Conservation (phyloP, 2,888 invertebrate species). For the Mycalesis mineus region DNA sequence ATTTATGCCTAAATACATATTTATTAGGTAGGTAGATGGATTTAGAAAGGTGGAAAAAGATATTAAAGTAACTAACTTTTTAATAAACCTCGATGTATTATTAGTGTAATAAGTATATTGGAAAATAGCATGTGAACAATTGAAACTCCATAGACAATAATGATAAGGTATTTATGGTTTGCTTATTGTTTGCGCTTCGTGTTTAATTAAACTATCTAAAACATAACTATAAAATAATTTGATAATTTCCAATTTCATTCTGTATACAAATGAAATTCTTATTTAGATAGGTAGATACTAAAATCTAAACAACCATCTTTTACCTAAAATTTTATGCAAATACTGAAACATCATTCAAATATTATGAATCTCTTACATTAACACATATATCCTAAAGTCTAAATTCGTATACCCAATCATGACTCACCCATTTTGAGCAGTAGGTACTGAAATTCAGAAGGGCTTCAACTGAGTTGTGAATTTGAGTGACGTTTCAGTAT, state of each 20-base stretch:
- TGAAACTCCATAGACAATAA: slow-evolving; percentile 15
- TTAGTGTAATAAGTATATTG: slow-evolving; percentile 33
- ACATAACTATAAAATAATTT: neutral
- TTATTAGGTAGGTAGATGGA: slow-evolving; percentile 28
- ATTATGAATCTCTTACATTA: too few relatives aligned
- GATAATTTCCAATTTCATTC: slow-evolving; percentile 2
- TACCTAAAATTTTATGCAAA: too few relatives aligned
- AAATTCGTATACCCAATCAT: too few relatives aligned
- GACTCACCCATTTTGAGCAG: too few relatives aligned
- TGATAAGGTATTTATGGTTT: neutral
- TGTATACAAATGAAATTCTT: slow-evolving; percentile 8
- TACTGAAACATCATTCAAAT: too few relatives aligned
- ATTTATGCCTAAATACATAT: slow-evolving; percentile 36
- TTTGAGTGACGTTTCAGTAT: too few relatives aligned
- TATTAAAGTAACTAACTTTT: slow-evolving; percentile 30
- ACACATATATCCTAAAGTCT: too few relatives aligned
- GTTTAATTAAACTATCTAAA: too few relatives aligned
- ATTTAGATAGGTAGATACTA: neutral
- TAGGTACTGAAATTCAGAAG: too few relatives aligned
- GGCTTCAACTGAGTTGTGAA: too few relatives aligned
- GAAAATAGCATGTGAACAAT: slow-evolving; percentile 35
- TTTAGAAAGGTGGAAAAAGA: slow-evolving; percentile 19
- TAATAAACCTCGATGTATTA: slow-evolving; percentile 35
- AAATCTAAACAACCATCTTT: neutral
- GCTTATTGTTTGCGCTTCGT: too few relatives aligned